These are phyloP conservation scores for Erebia epiphron DNA, from an alignment of 2,888 invertebrate genomes.

Conservation along the genomic window DNA sequence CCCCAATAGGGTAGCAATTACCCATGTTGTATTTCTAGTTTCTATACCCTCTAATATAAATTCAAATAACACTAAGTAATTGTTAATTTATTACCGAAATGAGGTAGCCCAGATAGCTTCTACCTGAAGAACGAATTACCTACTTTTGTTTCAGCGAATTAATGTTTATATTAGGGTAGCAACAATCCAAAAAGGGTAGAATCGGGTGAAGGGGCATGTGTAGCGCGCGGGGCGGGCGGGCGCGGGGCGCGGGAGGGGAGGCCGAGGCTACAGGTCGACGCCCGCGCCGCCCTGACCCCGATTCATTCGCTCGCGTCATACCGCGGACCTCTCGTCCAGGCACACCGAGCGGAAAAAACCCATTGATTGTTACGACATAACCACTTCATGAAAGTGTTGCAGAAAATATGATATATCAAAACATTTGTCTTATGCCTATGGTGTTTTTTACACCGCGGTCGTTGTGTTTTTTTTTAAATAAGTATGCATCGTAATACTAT, in stretches of 20 bases:
- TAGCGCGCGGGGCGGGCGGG: constrained; percentile 44
- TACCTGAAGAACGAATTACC: background rate
- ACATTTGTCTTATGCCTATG: constrained; percentile 5
- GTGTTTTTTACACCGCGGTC: background rate
- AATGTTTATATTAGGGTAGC: constrained; percentile 20
- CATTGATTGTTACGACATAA: constrained; percentile 41
- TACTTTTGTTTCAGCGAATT: background rate
- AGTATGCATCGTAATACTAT: no score
- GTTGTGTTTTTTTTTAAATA: no score
- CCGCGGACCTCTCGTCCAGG: constrained; percentile 78
- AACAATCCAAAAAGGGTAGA: constrained; percentile 25
- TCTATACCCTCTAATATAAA: no score
- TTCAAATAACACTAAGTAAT: no score
- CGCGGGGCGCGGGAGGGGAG: constrained; percentile 44
- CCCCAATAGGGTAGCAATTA: no score
- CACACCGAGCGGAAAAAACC: constrained; percentile 73
- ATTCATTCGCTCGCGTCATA: constrained; percentile 80
- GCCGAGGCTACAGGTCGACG: constrained; percentile 75
- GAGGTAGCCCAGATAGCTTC: background rate
- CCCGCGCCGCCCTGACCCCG: constrained; percentile 82
- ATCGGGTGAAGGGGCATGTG: constrained; percentile 38
- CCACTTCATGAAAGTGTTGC: constrained; percentile 37
- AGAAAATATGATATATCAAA: constrained; percentile 9
- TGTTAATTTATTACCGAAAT: no score
- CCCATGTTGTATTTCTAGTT: no score